Conservation (phyloP, 1,140 invertebrate genomes). For the Yoshiicerus persimilis region DNA sequence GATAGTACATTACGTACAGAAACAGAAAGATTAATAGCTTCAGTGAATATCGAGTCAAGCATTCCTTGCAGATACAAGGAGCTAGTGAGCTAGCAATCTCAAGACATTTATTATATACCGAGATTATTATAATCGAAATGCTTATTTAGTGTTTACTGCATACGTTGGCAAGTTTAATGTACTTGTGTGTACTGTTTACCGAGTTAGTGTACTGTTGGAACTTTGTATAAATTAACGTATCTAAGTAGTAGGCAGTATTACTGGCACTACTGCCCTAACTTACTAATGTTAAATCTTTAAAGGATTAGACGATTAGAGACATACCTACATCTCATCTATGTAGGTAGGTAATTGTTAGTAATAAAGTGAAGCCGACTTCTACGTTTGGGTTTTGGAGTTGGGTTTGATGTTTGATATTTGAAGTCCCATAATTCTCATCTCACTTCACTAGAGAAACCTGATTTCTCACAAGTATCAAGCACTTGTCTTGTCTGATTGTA, state of each 20-base stretch:
- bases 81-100: background rate
- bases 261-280: too few species aligned
- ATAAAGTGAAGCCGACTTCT: background rate
- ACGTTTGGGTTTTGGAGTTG: background rate
- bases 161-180: too few species aligned
- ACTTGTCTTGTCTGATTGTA: background rate
- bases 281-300: background rate
- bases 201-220: too few species aligned
- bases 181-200: background rate
- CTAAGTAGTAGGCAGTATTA: background rate
- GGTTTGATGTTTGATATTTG: too few species aligned
- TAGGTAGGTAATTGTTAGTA: background rate
- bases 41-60: background rate
- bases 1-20: background rate
- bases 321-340: too few species aligned
- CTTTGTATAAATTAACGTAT: background rate
- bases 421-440: background rate
- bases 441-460: background rate
- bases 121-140: too few species aligned
- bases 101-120: too few species aligned
- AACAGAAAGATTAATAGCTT: background rate
- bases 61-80: background rate
- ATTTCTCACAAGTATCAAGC: background rate
- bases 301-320: too few species aligned
- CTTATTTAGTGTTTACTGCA: background rate